Evolutionary conservation across 2,113 vertebrate genomes (phyloP).

Genomic region (Penelope pileata): DNA sequence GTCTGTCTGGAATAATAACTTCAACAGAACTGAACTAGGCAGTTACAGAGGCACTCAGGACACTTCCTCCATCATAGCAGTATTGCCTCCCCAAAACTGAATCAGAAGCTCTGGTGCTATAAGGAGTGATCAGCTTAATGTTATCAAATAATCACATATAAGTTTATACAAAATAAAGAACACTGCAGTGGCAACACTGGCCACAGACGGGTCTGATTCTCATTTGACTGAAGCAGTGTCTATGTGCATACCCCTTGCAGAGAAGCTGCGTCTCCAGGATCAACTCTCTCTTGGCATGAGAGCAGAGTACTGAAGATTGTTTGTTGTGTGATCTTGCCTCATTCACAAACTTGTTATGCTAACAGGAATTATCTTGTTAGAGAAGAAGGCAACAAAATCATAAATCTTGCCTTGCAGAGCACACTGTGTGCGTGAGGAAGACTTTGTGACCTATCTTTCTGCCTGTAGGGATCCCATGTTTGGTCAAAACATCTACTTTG

Average conservation of each 20-base stretch:
- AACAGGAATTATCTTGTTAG: not conserved
- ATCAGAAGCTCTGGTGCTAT: not conserved
- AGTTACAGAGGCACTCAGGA: not conserved
- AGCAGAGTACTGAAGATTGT: not conserved
- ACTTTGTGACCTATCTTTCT: not conserved
- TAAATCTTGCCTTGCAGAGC: constrained; percentile 31
- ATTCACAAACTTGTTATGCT: not conserved
- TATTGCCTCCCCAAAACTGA: not conserved
- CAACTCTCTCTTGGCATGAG: not conserved
- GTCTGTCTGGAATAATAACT: not conserved
- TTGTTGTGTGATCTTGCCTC: not conserved
- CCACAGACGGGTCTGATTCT: not conserved
- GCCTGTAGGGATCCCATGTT: not conserved
- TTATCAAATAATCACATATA: not conserved
- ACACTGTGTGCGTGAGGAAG: not conserved
- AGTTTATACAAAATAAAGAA: not conserved
- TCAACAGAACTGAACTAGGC: not conserved
- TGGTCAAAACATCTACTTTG: constrained; percentile 31
- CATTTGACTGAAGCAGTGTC: not conserved
- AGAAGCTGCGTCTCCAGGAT: not conserved
- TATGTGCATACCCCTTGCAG: not conserved
- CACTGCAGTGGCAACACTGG: not conserved
- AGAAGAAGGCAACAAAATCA: not conserved
- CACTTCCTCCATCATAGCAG: not conserved
- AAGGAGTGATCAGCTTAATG: not conserved